Percentiles rank a stretch among this genome's conserved stretches.
Evolutionary conservation across 2,888 invertebrate species (phyloP).

Genomic region (Caenorhabditis doughertyi): DNA sequence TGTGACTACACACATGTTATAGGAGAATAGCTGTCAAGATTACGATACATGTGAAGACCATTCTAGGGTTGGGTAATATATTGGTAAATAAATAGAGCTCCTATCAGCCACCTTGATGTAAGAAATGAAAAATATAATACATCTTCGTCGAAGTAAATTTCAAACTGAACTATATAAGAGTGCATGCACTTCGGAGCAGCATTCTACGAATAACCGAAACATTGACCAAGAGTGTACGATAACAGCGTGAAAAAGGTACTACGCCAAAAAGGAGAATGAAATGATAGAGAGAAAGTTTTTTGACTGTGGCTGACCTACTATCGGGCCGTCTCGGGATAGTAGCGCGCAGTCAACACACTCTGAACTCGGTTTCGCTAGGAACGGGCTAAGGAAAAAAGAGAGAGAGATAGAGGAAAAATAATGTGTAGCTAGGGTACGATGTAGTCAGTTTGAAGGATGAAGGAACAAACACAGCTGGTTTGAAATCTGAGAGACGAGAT

Average conservation of each 20-base stretch:
- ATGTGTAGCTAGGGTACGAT: slow-evolving; percentile 39
- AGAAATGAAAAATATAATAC: no score
- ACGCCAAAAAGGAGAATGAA: slow-evolving; percentile 4
- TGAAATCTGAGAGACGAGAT: slow-evolving; percentile 5
- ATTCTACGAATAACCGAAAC: slow-evolving; percentile 2
- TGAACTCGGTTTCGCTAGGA: slow-evolving; percentile 35
- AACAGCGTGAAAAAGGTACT: slow-evolving; percentile 21
- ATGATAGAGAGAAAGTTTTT: slow-evolving; percentile 25
- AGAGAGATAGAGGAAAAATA: background rate
- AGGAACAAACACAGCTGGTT: slow-evolving; percentile 22
- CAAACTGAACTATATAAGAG: slow-evolving; percentile 4
- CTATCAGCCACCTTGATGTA: background rate
- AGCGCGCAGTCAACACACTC: slow-evolving; percentile 22
- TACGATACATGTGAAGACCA: no score
- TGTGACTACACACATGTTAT: background rate
- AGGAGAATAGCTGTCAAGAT: no score
- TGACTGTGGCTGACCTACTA: slow-evolving; percentile 49
- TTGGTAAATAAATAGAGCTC: background rate
- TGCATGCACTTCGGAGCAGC: slow-evolving; percentile 11
- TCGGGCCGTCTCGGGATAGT: slow-evolving; percentile 27
- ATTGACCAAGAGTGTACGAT: slow-evolving; percentile 16
- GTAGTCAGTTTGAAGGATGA: slow-evolving; percentile 13
- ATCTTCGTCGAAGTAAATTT: background rate
- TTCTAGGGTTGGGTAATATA: no score
- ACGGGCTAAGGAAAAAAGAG: background rate